Conservation (phyloP, 2,888 invertebrate species). For the Druceiella hillmani region DNA sequence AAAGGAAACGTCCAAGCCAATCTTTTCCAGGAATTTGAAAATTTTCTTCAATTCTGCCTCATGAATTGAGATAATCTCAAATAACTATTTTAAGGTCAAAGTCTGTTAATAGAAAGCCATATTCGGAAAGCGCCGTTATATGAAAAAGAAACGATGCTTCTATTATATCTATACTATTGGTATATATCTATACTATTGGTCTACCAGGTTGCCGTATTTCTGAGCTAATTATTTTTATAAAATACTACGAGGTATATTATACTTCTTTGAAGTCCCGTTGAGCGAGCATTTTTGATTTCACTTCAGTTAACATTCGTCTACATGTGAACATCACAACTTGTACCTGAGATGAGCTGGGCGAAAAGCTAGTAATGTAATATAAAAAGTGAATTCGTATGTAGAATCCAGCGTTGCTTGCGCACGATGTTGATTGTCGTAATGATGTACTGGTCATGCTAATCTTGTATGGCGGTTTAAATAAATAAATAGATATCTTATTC, state of each 20-base stretch:
- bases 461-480: no score
- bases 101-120: constrained; percentile 24
- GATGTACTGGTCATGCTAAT: no score
- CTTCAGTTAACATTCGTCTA: no score
- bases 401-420: no score
- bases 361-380: no score
- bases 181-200: constrained; percentile 19
- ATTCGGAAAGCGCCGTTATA: constrained; percentile 20
- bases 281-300: no score
- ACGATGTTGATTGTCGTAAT: no score
- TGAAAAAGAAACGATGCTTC: constrained; percentile 22
- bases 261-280: constrained; percentile 9
- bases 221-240: constrained; percentile 4
- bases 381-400: no score
- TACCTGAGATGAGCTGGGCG: no score
- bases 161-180: constrained; percentile 22
- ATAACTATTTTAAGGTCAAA: constrained; percentile 18
- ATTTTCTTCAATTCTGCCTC: constrained; percentile 10
- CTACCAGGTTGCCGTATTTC: constrained; percentile 11
- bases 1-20: constrained; percentile 22
- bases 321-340: no score
- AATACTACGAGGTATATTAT: constrained; percentile 12
- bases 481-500: no score
- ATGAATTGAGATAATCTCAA: constrained; percentile 19
- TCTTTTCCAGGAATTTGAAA: constrained; percentile 26